Evolutionary conservation across 1,140 invertebrate genomes (phyloP).

Genomic region (Stegodyphus mimosarum): DNA sequence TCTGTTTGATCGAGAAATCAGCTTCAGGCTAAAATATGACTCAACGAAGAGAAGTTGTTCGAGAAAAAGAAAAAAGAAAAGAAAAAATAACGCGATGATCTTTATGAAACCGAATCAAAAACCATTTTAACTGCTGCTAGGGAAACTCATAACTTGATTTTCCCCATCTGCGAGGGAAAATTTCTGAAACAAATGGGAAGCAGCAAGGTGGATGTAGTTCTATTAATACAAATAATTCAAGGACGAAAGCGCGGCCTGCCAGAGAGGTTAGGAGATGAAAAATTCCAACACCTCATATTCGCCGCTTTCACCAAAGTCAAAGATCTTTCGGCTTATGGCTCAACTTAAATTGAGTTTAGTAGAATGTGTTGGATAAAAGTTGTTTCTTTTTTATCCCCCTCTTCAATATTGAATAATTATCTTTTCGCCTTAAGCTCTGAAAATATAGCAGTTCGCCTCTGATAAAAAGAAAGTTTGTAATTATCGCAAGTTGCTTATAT

Average conservation of each 20-base stretch:
- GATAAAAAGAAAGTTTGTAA: no score
- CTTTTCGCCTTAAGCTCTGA: no score
- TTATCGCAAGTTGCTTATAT: no score
- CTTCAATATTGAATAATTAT: no score
- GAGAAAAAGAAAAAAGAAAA: neutral
- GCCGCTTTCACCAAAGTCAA: slow-evolving; percentile 34
- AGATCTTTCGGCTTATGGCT: slow-evolving; percentile 7
- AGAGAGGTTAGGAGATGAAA: slow-evolving; percentile 37
- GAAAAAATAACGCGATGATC: neutral
- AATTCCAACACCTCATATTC: slow-evolving; percentile 3
- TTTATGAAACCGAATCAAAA: neutral
- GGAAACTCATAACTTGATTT: slow-evolving; percentile 31
- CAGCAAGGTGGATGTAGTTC: slow-evolving; percentile 13
- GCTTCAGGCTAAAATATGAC: neutral
- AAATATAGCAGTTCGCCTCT: no score
- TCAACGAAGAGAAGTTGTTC: neutral
- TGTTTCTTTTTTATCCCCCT: no score
- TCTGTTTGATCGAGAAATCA: slow-evolving; percentile 32
- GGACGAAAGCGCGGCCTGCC: slow-evolving; percentile 16
- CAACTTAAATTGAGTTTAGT: slow-evolving; percentile 29
- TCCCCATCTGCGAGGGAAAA: neutral
- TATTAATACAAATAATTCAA: slow-evolving; percentile 44
- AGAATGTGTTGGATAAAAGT: no score
- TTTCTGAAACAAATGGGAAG: slow-evolving; percentile 7
- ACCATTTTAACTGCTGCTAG: slow-evolving; percentile 16